Evolutionary conservation across 2,113 vertebrate species (phyloP), one percentile per base, ranked within the genome.

Genomic region (Semicossyphus pulcher): DNA sequence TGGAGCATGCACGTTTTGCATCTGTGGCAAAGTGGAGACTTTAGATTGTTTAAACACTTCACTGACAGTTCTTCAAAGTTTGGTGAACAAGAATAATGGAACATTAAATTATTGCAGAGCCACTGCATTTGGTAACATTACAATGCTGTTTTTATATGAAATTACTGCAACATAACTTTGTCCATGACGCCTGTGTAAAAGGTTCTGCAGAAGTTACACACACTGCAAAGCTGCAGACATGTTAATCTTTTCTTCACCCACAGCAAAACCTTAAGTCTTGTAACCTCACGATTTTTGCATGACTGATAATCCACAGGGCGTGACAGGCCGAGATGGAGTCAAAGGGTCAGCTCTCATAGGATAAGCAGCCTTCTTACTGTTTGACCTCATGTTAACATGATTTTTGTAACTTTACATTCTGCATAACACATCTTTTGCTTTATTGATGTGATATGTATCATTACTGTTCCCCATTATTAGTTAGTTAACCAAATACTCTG

Each of bases 221-320:
- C 10, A 12, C 39, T 7, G 39, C 18, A 42, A 42, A 47, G 39
- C 63, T 71, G 47, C 23, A 78, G 25, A 79, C 10, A 53, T 59
- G 53, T 78, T 80, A 66, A 89, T 80, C 65, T 73, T 67, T 70
- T 49, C 54, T 49, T 54, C 68, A 18, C 21, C 3, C 9, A 16
- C 25, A 70, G 20, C 16, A 31, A 53, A 74, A 37, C 53, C 44
- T 39, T 25, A 72, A 80, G 51, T 47, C 36, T n/a, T 25, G 28
- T 59, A 71, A 49, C 25, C 11, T 49, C 12, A 29, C 60, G 26
- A 8, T 25, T 29, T 76, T 78, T 75, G 65, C 78, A 66, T 81
- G 84, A 85, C 75, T 69, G 31, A 45, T 81, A 86, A 86, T 81
- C 84, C 77, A 69, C 26, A 51, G 23, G 48, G 36, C 42, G 31